phyloP scores from a whole-genome alignment of 2,888 invertebrate genomes.

The Smittia sp. region DNA sequence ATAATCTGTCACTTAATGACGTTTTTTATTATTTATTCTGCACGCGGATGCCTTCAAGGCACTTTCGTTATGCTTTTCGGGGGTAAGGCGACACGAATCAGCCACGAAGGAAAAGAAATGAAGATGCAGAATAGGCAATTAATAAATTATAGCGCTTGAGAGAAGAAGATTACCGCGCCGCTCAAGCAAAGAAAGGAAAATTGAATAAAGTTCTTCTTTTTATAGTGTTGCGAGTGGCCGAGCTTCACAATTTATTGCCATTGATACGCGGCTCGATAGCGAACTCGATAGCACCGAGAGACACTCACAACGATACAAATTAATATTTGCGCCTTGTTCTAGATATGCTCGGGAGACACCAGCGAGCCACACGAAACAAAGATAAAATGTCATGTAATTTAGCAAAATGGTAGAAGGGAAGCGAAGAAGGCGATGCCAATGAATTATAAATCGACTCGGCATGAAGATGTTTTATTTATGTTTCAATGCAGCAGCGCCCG shows the following conservation, averaged over 20 bases:
- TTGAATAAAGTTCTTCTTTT: neutral
- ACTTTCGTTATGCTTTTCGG: constrained; percentile 1
- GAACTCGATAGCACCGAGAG: neutral
- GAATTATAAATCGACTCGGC: constrained; percentile 26
- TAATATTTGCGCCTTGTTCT: constrained; percentile 30
- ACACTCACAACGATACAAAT: constrained; percentile 20
- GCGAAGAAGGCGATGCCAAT: neutral
- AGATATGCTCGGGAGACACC: constrained; percentile 12
- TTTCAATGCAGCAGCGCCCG: neutral
- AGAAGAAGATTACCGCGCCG: neutral
- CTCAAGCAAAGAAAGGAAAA: neutral
- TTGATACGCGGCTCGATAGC: constrained; percentile 27
- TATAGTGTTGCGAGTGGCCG: neutral
- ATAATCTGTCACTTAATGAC: constrained; percentile 32
- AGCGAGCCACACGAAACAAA: neutral
- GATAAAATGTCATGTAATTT: constrained; percentile 36
- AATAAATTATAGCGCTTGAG: constrained; percentile 22
- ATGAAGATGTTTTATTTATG: constrained; percentile 13
- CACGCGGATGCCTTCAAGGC: neutral
- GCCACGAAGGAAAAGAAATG: neutral
- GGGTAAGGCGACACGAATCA: neutral
- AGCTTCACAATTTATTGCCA: constrained; percentile 25
- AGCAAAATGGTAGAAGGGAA: neutral
- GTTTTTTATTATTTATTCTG: neutral
- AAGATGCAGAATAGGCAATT: constrained; percentile 15